Evolutionary conservation across 2,888 invertebrate genomes (phyloP).

Genomic region (Aelia acuminata): DNA sequence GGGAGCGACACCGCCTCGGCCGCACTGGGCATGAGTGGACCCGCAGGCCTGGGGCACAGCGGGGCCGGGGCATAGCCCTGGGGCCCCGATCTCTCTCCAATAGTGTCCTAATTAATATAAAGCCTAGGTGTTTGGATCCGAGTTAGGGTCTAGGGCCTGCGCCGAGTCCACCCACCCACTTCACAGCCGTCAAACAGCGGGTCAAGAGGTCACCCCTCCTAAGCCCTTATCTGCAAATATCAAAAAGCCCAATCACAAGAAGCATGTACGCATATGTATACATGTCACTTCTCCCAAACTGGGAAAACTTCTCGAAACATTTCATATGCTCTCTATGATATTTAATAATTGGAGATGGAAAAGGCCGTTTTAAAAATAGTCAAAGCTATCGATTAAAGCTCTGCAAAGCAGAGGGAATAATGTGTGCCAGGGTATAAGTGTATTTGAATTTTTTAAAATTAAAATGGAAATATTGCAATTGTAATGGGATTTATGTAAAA

Average conservation of each 20-base stretch:
- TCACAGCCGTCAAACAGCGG: conserved; percentile 54
- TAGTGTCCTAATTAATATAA: conserved; percentile 49
- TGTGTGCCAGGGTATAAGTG: not conserved
- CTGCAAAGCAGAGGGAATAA: not conserved
- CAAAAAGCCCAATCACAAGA: not conserved
- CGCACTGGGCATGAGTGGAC: conserved; percentile 47
- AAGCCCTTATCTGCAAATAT: conserved; percentile 1
- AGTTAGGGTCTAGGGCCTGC: not conserved
- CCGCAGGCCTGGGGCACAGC: conserved; percentile 1
- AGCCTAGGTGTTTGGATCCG: conserved; percentile 26
- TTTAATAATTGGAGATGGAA: not conserved
- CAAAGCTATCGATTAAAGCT: conserved; percentile 8
- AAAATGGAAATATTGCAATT: too few species aligned
- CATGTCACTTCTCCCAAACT: not conserved
- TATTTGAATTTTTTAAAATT: not conserved
- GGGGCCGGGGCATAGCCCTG: conserved; percentile 20
- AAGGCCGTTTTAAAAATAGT: not conserved
- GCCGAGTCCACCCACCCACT: conserved; percentile 18
- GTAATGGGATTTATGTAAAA: too few species aligned
- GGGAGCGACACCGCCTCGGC: conserved; percentile 42
- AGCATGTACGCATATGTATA: not conserved
- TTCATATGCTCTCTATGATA: not conserved
- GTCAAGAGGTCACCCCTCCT: conserved; percentile 54
- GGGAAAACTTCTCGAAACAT: not conserved
- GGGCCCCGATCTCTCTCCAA: not conserved